Evolutionary conservation across 2,113 vertebrate genomes (phyloP).

Genomic region (Empidonax alnorum): DNA sequence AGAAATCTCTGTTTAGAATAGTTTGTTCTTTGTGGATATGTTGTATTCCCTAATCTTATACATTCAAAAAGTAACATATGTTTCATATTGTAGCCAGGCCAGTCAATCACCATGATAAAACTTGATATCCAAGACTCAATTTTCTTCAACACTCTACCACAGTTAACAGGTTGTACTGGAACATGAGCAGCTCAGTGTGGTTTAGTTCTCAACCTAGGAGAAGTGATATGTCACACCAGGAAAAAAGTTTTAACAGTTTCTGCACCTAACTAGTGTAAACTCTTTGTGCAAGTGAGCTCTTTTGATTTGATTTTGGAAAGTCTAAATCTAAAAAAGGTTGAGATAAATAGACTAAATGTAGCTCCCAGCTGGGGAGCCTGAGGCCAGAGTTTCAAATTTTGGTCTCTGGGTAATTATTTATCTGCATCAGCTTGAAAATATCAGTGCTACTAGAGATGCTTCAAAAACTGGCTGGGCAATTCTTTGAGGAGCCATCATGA

Average conservation of each 20-base stretch:
- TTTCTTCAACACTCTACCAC: neutral
- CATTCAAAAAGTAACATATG: neutral
- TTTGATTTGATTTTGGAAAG: neutral
- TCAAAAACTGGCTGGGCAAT: neutral
- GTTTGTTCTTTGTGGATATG: neutral
- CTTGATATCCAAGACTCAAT: neutral
- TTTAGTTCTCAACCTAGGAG: neutral
- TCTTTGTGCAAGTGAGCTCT: neutral
- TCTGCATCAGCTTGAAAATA: neutral
- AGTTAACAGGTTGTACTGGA: neutral
- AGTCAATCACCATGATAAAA: neutral
- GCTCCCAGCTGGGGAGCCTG: neutral
- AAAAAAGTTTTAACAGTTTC: neutral
- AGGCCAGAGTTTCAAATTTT: neutral
- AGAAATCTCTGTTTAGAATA: neutral
- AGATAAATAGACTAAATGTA: neutral
- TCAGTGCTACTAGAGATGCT: neutral
- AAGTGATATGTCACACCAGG: fast-evolving
- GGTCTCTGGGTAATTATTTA: neutral
- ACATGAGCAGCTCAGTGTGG: neutral
- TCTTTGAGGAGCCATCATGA: neutral
- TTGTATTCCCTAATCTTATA: neutral
- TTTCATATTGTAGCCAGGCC: neutral
- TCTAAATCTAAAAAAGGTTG: neutral
- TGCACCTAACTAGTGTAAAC: neutral